phyloP scores from a whole-genome alignment of 2,113 vertebrate species.

The Periophthalmus modestus region DNA sequence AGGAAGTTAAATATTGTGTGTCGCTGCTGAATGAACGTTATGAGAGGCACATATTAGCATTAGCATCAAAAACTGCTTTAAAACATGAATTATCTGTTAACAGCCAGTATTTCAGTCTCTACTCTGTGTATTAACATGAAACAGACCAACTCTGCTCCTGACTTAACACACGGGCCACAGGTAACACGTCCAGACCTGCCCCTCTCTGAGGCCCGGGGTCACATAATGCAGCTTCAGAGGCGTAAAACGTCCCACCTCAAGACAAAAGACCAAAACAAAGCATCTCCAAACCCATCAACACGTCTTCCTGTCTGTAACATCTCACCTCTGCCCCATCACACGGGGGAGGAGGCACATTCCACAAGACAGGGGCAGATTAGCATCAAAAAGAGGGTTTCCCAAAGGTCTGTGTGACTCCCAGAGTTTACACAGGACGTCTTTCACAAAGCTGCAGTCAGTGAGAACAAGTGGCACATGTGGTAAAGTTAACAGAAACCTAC shows the following conservation, averaged over 20 bases:
- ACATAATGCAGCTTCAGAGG: conserved; percentile 19
- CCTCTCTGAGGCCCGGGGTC: conserved; percentile 23
- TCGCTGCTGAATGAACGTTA: too few relatives aligned
- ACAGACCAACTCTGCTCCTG: neutral
- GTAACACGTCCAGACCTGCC: neutral
- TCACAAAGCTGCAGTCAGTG: too few relatives aligned
- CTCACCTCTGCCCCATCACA: conserved; percentile 39
- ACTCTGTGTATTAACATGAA: too few relatives aligned
- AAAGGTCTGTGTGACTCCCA: neutral
- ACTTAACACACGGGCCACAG: conserved; percentile 1
- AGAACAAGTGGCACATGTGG: too few relatives aligned
- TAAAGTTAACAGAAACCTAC: too few relatives aligned
- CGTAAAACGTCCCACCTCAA: conserved; percentile 51
- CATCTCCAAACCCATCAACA: conserved; percentile 47
- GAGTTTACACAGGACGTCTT: neutral
- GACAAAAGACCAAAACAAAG: conserved; percentile 54
- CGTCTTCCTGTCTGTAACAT: conserved; percentile 49
- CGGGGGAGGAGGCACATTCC: conserved; percentile 25
- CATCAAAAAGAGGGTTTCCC: conserved; percentile 37
- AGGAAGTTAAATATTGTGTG: too few relatives aligned
- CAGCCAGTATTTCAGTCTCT: too few relatives aligned
- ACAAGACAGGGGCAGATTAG: conserved; percentile 26
- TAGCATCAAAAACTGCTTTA: too few relatives aligned
- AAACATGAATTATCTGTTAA: too few relatives aligned
- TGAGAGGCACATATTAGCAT: too few relatives aligned